Evolutionary conservation across 37 sponge, comb jelly and placozoan genomes (phyloP), one percentile per base, ranked within the genome.

Genomic region (Spongilla lacustris): DNA sequence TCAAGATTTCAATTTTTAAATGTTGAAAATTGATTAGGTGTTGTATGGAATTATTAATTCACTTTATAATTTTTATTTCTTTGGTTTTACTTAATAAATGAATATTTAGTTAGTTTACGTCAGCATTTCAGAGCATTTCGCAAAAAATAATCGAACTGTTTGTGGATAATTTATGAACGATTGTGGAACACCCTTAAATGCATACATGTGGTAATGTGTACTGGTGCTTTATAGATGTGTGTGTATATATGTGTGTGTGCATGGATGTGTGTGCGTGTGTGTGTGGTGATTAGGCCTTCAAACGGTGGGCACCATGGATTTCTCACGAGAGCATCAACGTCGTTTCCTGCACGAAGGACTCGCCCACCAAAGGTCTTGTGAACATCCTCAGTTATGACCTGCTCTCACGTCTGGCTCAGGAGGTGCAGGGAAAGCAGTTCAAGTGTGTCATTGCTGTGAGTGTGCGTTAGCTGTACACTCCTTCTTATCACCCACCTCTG

Each of bases 321-420:
- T 17, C 25, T 4, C 81, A 91, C 10, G 87, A 76, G 36, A 90
- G 93, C 36, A 66, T 98, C 17, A 89, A 89, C 68, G 93, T 94
- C 0, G 68, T 89, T 10, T 81, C 87, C 66, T 30, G 83, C 23
- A 21, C 81, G 14, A 85, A 82, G 79, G 66, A 28, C 31, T 13
- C 71, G 5, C 27, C 67, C 68, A 74, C 67, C 11, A 36, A 9
- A 2, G 72, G 82, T 38, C 79, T 83, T 25, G 86, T 97, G 25
- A 94, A 74, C 33, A 92, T 97, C 71, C 78, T 81, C 11, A 94
- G 95, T 78, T 97, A 94, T 79, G 95, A 94, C 81, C 81, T 94
- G 50, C 74, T 75, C 1, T 74, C 73, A 28, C 81, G 83, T 37
- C 74, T 94, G 78, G 29, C 78, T 23, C 76, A 76, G 29, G 68